Evolutionary conservation across 2,888 invertebrate species (phyloP), one percentile per base, ranked within the genome.

Genomic region (Colletes collaris): DNA sequence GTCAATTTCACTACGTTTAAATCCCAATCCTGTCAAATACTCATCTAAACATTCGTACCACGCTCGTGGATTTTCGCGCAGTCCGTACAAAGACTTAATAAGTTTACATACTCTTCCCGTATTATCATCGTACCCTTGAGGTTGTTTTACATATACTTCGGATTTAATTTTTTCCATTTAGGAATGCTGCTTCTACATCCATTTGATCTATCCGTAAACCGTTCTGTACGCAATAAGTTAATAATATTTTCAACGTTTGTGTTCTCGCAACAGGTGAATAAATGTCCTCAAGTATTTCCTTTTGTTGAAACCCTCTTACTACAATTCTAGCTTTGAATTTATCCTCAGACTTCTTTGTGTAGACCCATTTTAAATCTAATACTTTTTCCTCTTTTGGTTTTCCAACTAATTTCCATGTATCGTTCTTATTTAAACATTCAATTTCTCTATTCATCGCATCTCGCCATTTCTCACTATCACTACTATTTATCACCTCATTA

Each of bases 301-400:
- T 64, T 70, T 81, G 78, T 27, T 81, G 81, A 55, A 71, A 81
- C 0, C 71, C 79, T 40, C 68, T 66, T 27, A 68, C 70, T 0
- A 80, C 76, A 49, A 81, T 5, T 37, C 74, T 69, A 6, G 77
- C 80, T 50, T 76, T 74, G 5, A 74, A 11, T 49, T 81, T 53
- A 56, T 74, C 7, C 7, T 40, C 40, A 4, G 40, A 40, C 7
- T 40, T 40, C 40, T 40, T 40, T 3, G 40, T 40, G n/a, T 58
- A 80, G 1, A 77, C 63, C 74, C 77, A 81, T 40, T 81, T 81
- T 4, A 74, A 49, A 53, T 81, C 77, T 46, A 79, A 10, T 5
- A 68, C 5, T 4, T 67, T 58, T 66, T 55, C 50, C 44, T 49
- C 49, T 44, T 69, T 37, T 49, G 58, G 35, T 37, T 11, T 77